These are phyloP conservation scores for Scomberomorus guttatus DNA, from an alignment of 2,797 vertebrate species.

Conservation along the genomic window DNA sequence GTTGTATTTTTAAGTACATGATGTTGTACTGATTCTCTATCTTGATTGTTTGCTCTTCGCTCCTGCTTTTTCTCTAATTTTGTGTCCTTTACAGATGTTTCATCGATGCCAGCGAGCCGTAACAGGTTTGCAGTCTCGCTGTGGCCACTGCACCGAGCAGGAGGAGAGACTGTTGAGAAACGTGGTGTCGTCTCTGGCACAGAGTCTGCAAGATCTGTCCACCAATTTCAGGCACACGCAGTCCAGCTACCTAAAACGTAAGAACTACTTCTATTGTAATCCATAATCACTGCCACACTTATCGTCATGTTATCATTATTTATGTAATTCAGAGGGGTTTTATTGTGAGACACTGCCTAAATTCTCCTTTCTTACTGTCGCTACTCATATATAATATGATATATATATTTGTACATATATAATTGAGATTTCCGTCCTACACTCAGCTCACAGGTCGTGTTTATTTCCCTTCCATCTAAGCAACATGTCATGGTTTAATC, in stretches of 20 bases:
- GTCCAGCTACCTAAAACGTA: conserved; percentile 97
- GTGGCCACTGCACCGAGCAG: conserved; percentile 93
- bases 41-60: accelerated
- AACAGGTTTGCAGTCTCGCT: conserved; percentile 90
- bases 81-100: conserved; percentile 89
- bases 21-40: background rate
- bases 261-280: conserved; percentile 57
- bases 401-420: background rate
- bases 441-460: background rate
- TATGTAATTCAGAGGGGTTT: background rate
- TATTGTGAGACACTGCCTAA: too few species aligned
- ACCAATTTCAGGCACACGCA: conserved; percentile 94
- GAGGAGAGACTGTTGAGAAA: conserved; percentile 94
- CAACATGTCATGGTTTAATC: conserved; percentile 39
- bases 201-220: conserved; percentile 96
- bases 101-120: conserved; percentile 97
- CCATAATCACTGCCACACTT: background rate
- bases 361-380: background rate
- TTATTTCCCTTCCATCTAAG: background rate
- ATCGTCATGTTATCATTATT: background rate
- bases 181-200: conserved; percentile 94
- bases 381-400: too few species aligned
- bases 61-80: background rate
- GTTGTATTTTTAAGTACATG: background rate
- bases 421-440: background rate